These are phyloP conservation scores for Diorhabda sublineata DNA, from an alignment of 1,140 invertebrate species.

Conservation along the genomic window DNA sequence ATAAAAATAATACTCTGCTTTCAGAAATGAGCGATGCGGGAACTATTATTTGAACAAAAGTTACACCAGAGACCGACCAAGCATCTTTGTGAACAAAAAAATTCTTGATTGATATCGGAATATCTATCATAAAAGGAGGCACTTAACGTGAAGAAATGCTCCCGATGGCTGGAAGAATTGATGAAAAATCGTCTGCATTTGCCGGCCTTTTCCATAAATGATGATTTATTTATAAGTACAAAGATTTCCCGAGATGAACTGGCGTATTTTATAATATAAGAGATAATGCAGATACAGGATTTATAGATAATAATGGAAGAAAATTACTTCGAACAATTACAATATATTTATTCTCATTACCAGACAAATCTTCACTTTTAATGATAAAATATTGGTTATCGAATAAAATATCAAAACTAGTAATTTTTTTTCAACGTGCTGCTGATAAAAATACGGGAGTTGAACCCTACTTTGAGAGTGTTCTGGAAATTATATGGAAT, in stretches of 20 bases:
- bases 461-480: no score
- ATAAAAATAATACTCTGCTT: background rate
- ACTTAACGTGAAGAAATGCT: background rate
- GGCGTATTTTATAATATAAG: no score
- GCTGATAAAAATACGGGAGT: no score
- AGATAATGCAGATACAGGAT: no score
- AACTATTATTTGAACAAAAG: background rate
- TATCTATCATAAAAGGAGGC: constrained; percentile 2
- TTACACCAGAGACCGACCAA: constrained; percentile 1
- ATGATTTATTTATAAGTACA: background rate
- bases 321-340: no score
- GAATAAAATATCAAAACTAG: no score
- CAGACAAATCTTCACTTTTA: no score
- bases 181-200: constrained; percentile 2
- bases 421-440: no score
- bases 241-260: background rate
- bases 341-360: no score
- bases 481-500: no score
- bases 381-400: no score
- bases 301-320: no score
- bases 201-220: background rate
- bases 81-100: background rate
- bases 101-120: background rate
- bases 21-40: background rate
- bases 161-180: background rate